Base-by-base conservation (phyloP, 2,888 invertebrate species). In the Ennomos quercinarius region DNA sequence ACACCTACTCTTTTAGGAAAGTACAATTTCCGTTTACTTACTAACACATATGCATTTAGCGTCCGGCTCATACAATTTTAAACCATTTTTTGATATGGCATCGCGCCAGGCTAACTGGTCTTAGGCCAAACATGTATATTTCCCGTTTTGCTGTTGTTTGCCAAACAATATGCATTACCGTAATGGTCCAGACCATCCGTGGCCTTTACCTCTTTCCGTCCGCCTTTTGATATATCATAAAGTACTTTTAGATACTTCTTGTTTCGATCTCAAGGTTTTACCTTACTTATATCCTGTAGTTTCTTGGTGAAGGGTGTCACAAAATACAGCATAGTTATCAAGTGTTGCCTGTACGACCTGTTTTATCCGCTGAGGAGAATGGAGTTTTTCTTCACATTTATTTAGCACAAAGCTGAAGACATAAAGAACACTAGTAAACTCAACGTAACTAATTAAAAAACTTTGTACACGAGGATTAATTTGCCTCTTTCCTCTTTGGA, bases 231-330 rank as follows among this genome's bases (percentile, higher is more conserved):
- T 8, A 35, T 35, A 38, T n/a, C 6, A 38, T 47, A 5, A 17
- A 11, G 9, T n/a, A 49, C 27, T 48, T 42, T 50, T 12, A 27
- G 5, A 34, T 34, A 39, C 13, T 46, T 53, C 39, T 57, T 50
- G 38, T 52, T 53, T 46, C 42, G 34, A 40, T 34, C 35, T 58
- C 57, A 65, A 65, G 67, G 65, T 52, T 55, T 12, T 44, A 34
- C 39, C 10, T 39, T 17, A 43, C 10, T 39, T 17, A 43, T 36
- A 38, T 50, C 49, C 56, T 58, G 67, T 45, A 44, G 51, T 54
- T 42, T 57, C 44, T 38, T 17, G 52, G 60, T 56, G 60, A 67
- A 64, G 65, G 65, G 59, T 60, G n/a, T 42, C 52, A n/a, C 40
- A 46, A 41, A 41, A 49, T 49, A n/a, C 27, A 9, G 10, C 10